A percentile compares a stretch with the other conserved stretches of the same genome.
Evolutionary conservation across 2,888 invertebrate species (phyloP).

Genomic region (Apamea crenata): DNA sequence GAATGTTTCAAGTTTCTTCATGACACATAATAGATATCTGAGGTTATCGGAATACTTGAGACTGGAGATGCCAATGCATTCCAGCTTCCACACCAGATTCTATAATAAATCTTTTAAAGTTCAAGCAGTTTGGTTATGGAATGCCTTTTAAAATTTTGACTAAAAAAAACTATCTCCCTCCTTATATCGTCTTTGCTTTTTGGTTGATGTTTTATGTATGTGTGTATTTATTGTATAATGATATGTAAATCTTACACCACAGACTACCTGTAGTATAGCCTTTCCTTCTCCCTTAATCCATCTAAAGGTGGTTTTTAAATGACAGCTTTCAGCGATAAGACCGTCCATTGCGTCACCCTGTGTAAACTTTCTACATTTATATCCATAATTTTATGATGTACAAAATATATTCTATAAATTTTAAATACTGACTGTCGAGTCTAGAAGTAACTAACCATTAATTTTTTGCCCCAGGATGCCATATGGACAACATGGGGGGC

Average conservation of each 20-base stretch:
- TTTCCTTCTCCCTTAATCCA: neutral
- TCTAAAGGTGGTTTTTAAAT: neutral
- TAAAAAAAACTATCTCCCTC: too few species aligned
- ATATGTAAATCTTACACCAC: neutral
- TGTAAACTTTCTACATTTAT: neutral
- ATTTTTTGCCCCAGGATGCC: slow-evolving; percentile 79
- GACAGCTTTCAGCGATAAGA: neutral
- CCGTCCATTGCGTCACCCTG: neutral
- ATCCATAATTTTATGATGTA: neutral
- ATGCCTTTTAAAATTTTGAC: neutral
- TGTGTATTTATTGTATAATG: too few species aligned
- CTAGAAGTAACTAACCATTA: neutral
- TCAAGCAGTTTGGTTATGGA: neutral
- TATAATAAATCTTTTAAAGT: neutral
- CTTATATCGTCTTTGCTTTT: neutral
- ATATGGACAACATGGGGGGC: slow-evolving; percentile 89
- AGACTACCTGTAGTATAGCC: neutral
- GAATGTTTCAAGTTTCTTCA: neutral
- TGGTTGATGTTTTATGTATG: neutral
- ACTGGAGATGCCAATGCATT: neutral
- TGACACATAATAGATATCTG: neutral
- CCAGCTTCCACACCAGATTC: neutral
- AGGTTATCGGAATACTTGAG: neutral
- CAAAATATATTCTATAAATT: neutral
- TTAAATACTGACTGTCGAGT: neutral